A percentile compares a stretch with the other conserved stretches of the same genome.
Conservation (phyloP, 2,113 vertebrate genomes). For the Sinocyclocheilus anophthalmus region DNA sequence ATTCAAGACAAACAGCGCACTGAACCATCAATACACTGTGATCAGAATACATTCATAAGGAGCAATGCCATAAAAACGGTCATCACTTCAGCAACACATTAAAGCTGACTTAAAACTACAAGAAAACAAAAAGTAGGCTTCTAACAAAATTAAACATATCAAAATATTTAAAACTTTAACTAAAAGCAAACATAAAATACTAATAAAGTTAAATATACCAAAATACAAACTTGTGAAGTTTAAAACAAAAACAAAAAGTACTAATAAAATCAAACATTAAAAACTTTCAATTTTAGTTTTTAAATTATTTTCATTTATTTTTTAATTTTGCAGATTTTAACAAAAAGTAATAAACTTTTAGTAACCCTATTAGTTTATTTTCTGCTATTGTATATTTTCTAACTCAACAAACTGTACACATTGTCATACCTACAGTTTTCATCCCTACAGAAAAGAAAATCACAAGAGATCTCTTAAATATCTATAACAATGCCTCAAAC, state of each 20-base stretch:
- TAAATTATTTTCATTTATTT: neutral
- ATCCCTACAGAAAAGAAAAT: neutral
- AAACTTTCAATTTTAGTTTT: no score
- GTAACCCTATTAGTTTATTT: neutral
- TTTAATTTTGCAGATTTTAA: neutral
- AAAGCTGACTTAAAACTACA: neutral
- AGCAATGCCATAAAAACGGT: neutral
- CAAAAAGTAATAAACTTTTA: neutral
- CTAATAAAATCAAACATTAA: neutral
- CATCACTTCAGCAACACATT: neutral
- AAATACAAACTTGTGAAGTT: neutral
- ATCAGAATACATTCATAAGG: neutral
- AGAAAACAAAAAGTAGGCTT: neutral
- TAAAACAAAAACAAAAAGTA: neutral
- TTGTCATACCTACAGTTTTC: neutral
- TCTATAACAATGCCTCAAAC: neutral
- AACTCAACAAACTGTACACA: neutral
- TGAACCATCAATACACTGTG: conserved; percentile 1
- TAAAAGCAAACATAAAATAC: no score
- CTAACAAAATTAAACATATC: neutral
- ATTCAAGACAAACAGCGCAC: conserved; percentile 46
- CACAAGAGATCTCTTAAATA: neutral
- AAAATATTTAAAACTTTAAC: neutral
- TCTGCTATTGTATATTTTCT: no score
- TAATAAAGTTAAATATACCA: no score